phyloP scores from a whole-genome alignment of 1,140 invertebrate genomes.

The Drosophila parvula region DNA sequence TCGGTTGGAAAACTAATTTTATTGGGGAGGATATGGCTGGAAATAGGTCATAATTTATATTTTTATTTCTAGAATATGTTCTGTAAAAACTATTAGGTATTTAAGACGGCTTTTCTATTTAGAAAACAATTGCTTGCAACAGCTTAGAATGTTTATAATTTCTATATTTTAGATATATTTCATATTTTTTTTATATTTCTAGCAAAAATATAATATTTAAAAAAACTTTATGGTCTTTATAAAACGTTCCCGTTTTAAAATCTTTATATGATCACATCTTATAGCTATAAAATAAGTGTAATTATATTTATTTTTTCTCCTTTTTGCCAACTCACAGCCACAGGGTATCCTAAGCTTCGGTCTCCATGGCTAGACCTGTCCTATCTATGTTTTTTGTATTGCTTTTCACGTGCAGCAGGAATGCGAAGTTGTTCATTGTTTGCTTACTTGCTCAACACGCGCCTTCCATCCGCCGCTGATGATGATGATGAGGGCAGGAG shows the following conservation, averaged over 20 bases:
- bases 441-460: conserved; percentile 77
- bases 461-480: conserved; percentile 38
- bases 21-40: neutral
- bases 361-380: neutral
- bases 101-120: neutral
- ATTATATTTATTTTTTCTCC: too few species aligned
- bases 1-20: neutral
- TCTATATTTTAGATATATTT: neutral
- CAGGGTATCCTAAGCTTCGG: neutral
- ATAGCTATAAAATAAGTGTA: neutral
- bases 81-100: neutral
- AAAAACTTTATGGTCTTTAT: neutral
- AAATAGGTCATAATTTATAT: neutral
- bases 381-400: conserved; percentile 6
- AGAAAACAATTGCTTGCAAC: neutral
- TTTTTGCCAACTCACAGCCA: neutral
- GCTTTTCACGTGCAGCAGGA: conserved; percentile 39
- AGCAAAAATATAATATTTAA: neutral
- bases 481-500: conserved; percentile 13
- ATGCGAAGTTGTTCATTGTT: conserved; percentile 75
- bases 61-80: neutral
- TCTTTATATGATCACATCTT: too few species aligned
- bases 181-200: neutral
- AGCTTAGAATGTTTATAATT: too few species aligned
- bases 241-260: neutral